Percentiles rank a stretch among this genome's conserved stretches.
These are phyloP conservation scores for Aphidius gifuensis DNA, from an alignment of 1,140 invertebrate genomes.

Conservation along the genomic window DNA sequence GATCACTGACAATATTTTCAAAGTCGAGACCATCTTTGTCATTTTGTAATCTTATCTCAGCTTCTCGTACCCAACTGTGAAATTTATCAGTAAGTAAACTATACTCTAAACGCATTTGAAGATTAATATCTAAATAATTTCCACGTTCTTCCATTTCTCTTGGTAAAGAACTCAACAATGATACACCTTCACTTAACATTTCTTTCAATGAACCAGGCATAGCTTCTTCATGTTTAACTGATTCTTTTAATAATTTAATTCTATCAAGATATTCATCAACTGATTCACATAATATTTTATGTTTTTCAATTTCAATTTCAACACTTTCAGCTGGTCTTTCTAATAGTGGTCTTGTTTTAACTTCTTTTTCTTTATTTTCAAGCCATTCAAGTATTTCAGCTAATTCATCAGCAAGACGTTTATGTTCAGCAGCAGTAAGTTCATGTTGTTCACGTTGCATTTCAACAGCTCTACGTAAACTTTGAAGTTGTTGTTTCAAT, in stretches of 20 bases:
- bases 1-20: conserved; percentile 74
- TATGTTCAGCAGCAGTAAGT: conserved; percentile 80
- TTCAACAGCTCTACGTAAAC: conserved; percentile 77
- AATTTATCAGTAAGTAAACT: conserved; percentile 71
- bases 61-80: conserved; percentile 81
- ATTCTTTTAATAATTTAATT: conserved; percentile 66
- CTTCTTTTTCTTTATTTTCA: conserved; percentile 76
- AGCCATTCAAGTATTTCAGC: conserved; percentile 81
- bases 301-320: conserved; percentile 76
- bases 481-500: conserved; percentile 79
- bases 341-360: conserved; percentile 79
- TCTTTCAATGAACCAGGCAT: conserved; percentile 76
- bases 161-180: conserved; percentile 72
- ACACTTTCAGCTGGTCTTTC: conserved; percentile 76
- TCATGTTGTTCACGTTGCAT: conserved; percentile 83
- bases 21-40: conserved; percentile 84
- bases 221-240: conserved; percentile 68
- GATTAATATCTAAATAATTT: conserved; percentile 77
- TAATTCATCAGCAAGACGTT: conserved; percentile 75
- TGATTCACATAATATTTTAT: conserved; percentile 66
- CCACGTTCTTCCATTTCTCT: conserved; percentile 74
- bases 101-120: conserved; percentile 73
- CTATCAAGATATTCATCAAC: conserved; percentile 71
- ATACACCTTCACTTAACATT: conserved; percentile 78
- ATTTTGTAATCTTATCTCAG: conserved; percentile 71